Base-by-base conservation (phyloP, 92 coral and sea anemone genomes). In the Bergia sp. region DNA sequence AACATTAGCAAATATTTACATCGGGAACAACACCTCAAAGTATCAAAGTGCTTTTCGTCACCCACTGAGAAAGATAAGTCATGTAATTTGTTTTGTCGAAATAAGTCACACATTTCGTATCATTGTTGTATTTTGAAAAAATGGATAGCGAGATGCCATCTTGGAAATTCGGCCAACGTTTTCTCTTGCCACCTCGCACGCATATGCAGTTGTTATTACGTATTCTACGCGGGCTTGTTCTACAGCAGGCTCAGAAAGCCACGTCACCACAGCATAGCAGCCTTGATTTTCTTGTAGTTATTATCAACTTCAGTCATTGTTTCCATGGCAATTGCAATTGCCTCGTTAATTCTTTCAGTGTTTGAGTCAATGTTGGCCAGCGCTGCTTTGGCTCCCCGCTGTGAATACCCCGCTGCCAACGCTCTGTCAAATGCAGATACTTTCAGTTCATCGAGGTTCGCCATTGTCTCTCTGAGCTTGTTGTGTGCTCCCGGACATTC, bases 211-310 rank as follows among this genome's bases (percentile, higher is more conserved):
- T 29, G 29, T 29, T 29, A 29, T 29, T 29, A 29, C 29, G 29
- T 29, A 29, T 29, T 29, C 29, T 55, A 57, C 47, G 71, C 49
- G 37, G 73, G 41, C 72, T 37, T 4, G 8, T 11, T 47, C 38
- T 55, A 12, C 37, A 55, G 49, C 69, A 53, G 12, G 71, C 16
- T 57, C 71, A 18, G 18, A 80, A 37, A 7, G 61, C 18, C 29
- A 40, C 3, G 73, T 85, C 88, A 94, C 98, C 99, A 96, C 12
- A 95, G 88, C 96, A 96, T 94, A 3, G 99, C 99, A n/a, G 99
- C 99, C 87, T 96, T 96, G 71, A 96, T 95, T 87, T 92, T 96
- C 87, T 95, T 96, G 86, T 94, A 96, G 83, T 96, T 95, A 86
- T 93, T 95, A 15, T 96, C 98, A 29, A 96, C 99, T 15, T 96